These are phyloP conservation scores for Anoncus sp. DNA, from an alignment of 2,888 invertebrate species.

Conservation along the genomic window DNA sequence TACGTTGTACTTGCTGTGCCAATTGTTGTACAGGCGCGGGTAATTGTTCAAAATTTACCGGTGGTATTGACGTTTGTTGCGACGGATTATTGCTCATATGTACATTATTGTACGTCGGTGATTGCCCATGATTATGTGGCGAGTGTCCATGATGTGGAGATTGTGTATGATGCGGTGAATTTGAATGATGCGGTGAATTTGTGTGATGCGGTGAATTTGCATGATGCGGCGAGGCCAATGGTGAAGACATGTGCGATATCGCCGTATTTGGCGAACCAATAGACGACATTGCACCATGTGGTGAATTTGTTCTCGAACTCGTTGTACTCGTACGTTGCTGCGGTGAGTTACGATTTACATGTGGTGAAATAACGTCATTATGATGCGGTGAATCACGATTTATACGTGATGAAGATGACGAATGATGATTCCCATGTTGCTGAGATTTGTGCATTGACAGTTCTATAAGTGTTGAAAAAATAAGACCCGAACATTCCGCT, in stretches of 20 bases:
- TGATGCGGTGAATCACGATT: conserved; percentile 67
- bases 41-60: conserved; percentile 80
- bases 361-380: conserved; percentile 73
- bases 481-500: conserved; percentile 78
- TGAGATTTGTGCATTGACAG: conserved; percentile 79
- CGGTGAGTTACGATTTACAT: conserved; percentile 70
- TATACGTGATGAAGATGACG: conserved; percentile 71
- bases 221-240: conserved; percentile 75
- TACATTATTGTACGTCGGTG: conserved; percentile 73
- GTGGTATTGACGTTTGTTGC: conserved; percentile 73
- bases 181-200: conserved; percentile 75
- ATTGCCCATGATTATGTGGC: conserved; percentile 71
- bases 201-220: conserved; percentile 61
- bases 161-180: conserved; percentile 73
- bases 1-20: conserved; percentile 81
- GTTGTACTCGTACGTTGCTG: conserved; percentile 50
- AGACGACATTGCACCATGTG: conserved; percentile 68
- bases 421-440: conserved; percentile 76
- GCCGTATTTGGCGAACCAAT: conserved; percentile 72
- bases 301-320: conserved; percentile 65
- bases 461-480: conserved; percentile 77
- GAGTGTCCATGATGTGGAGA: conserved; percentile 74
- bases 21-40: conserved; percentile 82
- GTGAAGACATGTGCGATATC: conserved; percentile 63
- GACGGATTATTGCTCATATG: conserved; percentile 45